Percentiles rank a stretch among this genome's conserved stretches.
phyloP scores from a whole-genome alignment of 2,113 vertebrate genomes.

The Phainopepla nitens region DNA sequence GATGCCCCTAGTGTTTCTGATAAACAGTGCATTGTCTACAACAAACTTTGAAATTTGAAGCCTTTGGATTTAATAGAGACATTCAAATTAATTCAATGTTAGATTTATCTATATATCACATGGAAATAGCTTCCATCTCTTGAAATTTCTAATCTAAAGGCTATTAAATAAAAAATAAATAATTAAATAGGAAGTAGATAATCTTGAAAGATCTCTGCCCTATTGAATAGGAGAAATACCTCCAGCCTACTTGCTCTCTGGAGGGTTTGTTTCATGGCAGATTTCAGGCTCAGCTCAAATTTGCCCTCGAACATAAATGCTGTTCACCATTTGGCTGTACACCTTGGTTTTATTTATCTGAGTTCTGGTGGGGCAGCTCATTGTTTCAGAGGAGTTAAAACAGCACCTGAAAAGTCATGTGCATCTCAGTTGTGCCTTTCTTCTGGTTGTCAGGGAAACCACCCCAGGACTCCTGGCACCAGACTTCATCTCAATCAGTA shows the following conservation, averaged over 20 bases:
- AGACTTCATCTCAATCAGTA: background rate
- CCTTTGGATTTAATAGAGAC: background rate
- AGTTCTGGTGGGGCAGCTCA: background rate
- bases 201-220: background rate
- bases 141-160: background rate
- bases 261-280: background rate
- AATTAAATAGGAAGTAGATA: background rate
- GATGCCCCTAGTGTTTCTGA: background rate
- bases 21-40: background rate
- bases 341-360: background rate
- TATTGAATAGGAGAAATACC: background rate
- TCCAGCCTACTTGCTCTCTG: background rate
- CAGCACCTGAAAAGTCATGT: background rate
- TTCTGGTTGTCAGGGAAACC: slow-evolving; percentile 34
- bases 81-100: background rate
- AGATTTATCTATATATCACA: background rate
- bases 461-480: slow-evolving; percentile 17
- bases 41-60: background rate
- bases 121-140: background rate
- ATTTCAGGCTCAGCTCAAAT: background rate
- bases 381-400: background rate
- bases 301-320: background rate
- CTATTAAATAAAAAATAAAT: background rate
- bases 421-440: background rate
- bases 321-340: background rate